Conservation (phyloP, 2,113 vertebrate genomes). For the Prionailurus viverrinus region DNA sequence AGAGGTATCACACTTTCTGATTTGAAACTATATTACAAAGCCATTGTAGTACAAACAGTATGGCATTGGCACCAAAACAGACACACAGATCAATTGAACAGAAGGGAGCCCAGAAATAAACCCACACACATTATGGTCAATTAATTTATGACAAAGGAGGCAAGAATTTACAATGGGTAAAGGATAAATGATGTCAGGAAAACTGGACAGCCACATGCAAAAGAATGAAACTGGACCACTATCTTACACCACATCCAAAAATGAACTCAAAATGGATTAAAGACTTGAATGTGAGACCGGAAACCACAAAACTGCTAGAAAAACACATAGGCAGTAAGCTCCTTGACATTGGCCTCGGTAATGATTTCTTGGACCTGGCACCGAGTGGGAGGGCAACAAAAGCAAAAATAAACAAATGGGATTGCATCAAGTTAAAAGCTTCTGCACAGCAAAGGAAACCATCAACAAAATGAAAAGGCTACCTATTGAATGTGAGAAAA, state of each 20-base stretch:
- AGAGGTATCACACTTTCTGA: background rate
- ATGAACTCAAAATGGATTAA: background rate
- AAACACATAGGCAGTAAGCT: background rate
- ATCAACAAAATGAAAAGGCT: background rate
- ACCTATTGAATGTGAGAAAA: background rate
- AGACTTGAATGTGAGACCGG: background rate
- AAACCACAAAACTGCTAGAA: background rate
- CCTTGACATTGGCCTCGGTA: background rate
- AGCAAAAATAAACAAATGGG: background rate
- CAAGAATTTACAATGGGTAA: background rate
- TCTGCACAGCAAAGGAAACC: background rate
- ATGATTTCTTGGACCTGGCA: background rate
- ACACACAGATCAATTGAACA: background rate
- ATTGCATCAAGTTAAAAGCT: background rate
- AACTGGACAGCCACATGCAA: background rate
- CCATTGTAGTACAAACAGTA: background rate
- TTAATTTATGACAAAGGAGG: background rate
- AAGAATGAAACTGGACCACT: background rate
- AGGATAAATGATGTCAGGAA: background rate
- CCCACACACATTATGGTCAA: background rate
- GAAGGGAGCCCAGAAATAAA: background rate
- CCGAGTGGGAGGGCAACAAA: background rate
- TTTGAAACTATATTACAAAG: background rate
- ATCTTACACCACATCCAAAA: background rate
- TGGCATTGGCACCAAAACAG: background rate